phyloP scores from a whole-genome alignment of 1,140 invertebrate genomes.

The Listronotus oregonensis region DNA sequence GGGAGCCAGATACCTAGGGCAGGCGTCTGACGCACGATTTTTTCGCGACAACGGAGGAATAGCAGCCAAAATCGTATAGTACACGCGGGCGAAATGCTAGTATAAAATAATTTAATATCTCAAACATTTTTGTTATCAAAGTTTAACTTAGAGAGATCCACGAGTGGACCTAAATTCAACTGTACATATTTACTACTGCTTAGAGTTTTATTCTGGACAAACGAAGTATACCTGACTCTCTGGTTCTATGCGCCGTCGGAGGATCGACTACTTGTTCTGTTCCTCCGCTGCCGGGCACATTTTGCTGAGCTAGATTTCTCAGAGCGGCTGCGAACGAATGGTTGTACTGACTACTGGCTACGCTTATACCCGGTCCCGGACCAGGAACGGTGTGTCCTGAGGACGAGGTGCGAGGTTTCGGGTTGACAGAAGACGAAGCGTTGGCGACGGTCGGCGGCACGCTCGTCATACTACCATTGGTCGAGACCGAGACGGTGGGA shows the following conservation, averaged over 20 bases:
- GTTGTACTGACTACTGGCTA: constrained; percentile 28
- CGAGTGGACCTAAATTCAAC: too few species aligned
- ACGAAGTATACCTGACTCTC: constrained; percentile 41
- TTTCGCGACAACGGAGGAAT: too few species aligned
- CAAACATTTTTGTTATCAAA: too few species aligned
- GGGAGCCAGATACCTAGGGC: too few species aligned
- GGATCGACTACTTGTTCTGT: constrained; percentile 27
- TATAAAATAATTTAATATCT: too few species aligned
- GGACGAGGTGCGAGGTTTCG: constrained; percentile 44
- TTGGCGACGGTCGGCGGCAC: constrained; percentile 5
- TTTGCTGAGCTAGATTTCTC: constrained; percentile 80
- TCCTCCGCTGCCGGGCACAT: constrained; percentile 59
- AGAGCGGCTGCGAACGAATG: constrained; percentile 76
- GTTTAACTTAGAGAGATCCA: too few species aligned
- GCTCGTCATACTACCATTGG: constrained; percentile 20
- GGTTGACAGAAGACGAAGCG: constrained; percentile 41
- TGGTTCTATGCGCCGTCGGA: constrained; percentile 26
- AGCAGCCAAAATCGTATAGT: too few species aligned
- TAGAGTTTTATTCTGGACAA: too few species aligned
- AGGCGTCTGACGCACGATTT: too few species aligned
- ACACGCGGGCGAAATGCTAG: too few species aligned
- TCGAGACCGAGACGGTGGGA: constrained; percentile 26
- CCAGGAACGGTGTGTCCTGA: constrained; percentile 39
- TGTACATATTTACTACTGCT: too few species aligned
- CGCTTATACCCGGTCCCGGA: constrained; percentile 7